phyloP scores from a whole-genome alignment of 1,140 invertebrate genomes.

The Procambarus clarkii region DNA sequence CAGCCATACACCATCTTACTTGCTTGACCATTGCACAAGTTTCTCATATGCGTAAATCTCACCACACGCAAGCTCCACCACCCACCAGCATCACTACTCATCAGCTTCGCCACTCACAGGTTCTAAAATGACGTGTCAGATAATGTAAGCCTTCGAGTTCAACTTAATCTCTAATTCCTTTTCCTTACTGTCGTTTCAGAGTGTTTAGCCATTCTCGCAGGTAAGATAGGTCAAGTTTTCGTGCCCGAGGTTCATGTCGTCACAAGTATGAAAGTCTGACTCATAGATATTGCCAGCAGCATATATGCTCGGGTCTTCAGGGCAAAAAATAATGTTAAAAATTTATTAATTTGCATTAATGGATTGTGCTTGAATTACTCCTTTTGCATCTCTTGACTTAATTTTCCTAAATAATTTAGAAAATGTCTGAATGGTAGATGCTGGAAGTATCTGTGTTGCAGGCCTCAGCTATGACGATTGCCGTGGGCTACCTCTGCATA shows the following conservation, averaged over 20 bases:
- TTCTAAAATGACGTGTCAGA: not conserved
- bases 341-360: no score
- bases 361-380: no score
- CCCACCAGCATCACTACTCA: not conserved
- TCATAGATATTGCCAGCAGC: no score
- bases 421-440: no score
- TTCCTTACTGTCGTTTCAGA: slow-evolving; percentile 13
- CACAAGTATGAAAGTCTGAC: not conserved
- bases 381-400: no score
- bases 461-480: no score
- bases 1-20: no score
- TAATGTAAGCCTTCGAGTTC: not conserved
- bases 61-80: not conserved
- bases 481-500: no score
- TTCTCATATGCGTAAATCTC: not conserved
- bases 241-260: not conserved
- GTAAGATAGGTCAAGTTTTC: slow-evolving; percentile 1
- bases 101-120: not conserved
- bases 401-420: no score
- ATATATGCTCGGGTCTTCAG: no score
- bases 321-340: no score
- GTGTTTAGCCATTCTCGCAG: slow-evolving; percentile 8
- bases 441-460: no score
- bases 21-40: not conserved
- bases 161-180: not conserved